phyloP scores from a whole-genome alignment of 2,888 invertebrate genomes.

The Drosophila conformis region DNA sequence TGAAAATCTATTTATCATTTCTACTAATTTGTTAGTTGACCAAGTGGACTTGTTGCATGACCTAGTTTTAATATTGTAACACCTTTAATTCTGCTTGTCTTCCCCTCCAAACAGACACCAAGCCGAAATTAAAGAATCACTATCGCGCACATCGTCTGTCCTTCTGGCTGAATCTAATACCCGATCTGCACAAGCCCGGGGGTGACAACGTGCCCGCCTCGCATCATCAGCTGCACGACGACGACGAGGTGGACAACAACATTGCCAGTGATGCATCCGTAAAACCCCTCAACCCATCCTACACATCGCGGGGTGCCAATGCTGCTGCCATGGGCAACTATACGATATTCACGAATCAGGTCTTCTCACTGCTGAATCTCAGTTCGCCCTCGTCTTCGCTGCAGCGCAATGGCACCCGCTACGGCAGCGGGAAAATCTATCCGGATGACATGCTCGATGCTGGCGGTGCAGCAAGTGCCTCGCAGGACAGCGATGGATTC shows the following conservation, averaged over 20 bases:
- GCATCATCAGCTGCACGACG: constrained; percentile 93
- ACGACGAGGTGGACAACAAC: constrained; percentile 86
- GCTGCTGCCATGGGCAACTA: constrained; percentile 82
- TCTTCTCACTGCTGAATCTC: constrained; percentile 84
- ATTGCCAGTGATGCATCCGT: constrained; percentile 86
- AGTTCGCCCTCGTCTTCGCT: constrained; percentile 84
- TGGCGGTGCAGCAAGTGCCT: constrained; percentile 85
- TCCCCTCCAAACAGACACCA: constrained; percentile 89
- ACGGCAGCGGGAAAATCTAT: constrained; percentile 78
- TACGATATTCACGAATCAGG: constrained; percentile 85
- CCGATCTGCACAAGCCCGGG: constrained; percentile 94
- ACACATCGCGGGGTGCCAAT: constrained; percentile 77
- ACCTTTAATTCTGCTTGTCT: background rate
- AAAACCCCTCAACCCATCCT: constrained; percentile 85
- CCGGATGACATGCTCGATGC: constrained; percentile 82
- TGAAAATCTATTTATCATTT: background rate
- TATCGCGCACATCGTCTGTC: constrained; percentile 96
- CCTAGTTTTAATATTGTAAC: background rate
- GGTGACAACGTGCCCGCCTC: constrained; percentile 93
- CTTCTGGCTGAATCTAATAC: constrained; percentile 97
- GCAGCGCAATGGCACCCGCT: constrained; percentile 82
- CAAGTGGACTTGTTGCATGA: background rate
- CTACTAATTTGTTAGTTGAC: too few species aligned
- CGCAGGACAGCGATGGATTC: constrained; percentile 94
- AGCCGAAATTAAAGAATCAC: constrained; percentile 96